These are phyloP conservation scores for Oligia strigilis DNA, from an alignment of 2,888 invertebrate genomes.

Conservation along the genomic window DNA sequence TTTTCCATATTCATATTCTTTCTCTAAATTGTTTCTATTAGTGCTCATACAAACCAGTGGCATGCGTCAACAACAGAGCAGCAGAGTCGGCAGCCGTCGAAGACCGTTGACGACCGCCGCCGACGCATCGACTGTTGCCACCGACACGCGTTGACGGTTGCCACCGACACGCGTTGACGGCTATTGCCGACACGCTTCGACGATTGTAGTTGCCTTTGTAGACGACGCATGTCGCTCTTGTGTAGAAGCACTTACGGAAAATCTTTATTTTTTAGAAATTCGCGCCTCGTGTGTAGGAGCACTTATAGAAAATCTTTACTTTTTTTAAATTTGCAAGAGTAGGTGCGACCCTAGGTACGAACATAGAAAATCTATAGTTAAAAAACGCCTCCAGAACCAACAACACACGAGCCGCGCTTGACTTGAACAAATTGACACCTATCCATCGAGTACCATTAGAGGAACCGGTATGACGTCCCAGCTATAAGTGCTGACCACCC, in stretches of 20 bases:
- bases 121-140: background rate
- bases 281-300: too few relatives aligned
- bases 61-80: background rate
- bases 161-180: too few relatives aligned
- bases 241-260: too few relatives aligned
- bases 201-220: background rate
- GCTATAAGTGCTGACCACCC: slow-evolving; percentile 48
- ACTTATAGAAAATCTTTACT: too few relatives aligned
- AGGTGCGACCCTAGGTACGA: background rate
- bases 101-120: too few relatives aligned
- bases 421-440: slow-evolving; percentile 57
- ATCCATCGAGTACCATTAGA: slow-evolving; percentile 47
- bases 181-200: too few relatives aligned
- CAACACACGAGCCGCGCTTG: slow-evolving; percentile 24
- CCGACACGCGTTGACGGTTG: background rate
- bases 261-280: too few relatives aligned
- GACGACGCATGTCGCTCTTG: background rate
- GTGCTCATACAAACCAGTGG: too few relatives aligned
- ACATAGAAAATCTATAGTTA: background rate
- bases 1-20: too few relatives aligned
- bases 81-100: background rate
- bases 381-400: slow-evolving; percentile 9
- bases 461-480: slow-evolving; percentile 39
- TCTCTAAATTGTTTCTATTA: too few relatives aligned
- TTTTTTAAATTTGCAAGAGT: too few relatives aligned